Evolutionary conservation across 2,113 vertebrate genomes (phyloP).

Genomic region (Nyctereutes procyonoides): DNA sequence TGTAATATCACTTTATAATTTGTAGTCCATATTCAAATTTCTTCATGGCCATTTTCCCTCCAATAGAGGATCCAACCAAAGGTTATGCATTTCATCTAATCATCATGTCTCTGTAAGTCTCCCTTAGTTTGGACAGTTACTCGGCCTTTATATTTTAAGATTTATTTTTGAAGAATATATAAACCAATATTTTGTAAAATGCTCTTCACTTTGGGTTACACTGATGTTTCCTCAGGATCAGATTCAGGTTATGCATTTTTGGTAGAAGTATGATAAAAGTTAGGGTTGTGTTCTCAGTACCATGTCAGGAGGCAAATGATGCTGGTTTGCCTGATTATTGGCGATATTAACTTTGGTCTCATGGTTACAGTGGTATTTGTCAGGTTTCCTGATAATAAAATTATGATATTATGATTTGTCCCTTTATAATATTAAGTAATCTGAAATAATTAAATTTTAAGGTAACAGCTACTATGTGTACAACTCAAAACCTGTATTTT

Average conservation of each 20-base stretch:
- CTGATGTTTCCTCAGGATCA: neutral
- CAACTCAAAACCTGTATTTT: neutral
- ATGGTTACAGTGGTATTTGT: neutral
- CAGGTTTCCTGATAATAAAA: neutral
- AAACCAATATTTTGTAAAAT: neutral
- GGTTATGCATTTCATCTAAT: neutral
- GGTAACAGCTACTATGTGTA: neutral
- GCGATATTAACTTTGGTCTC: neutral
- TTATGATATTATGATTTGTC: neutral
- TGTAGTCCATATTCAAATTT: neutral
- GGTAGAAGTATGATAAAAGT: neutral
- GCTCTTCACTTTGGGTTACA: neutral
- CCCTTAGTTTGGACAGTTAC: neutral
- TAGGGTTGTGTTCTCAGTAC: neutral
- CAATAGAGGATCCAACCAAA: neutral
- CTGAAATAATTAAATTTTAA: slow-evolving; percentile 22
- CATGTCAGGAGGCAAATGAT: neutral
- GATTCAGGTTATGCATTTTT: neutral
- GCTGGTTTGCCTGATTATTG: neutral
- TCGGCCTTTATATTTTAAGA: neutral
- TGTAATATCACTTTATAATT: neutral
- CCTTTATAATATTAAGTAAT: slow-evolving; percentile 39
- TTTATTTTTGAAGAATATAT: slow-evolving; percentile 23
- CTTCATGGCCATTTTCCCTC: neutral
- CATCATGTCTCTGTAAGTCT: neutral